These are phyloP conservation scores for Meiosimyza decipiens DNA, from an alignment of 2,888 invertebrate species.

Conservation along the genomic window DNA sequence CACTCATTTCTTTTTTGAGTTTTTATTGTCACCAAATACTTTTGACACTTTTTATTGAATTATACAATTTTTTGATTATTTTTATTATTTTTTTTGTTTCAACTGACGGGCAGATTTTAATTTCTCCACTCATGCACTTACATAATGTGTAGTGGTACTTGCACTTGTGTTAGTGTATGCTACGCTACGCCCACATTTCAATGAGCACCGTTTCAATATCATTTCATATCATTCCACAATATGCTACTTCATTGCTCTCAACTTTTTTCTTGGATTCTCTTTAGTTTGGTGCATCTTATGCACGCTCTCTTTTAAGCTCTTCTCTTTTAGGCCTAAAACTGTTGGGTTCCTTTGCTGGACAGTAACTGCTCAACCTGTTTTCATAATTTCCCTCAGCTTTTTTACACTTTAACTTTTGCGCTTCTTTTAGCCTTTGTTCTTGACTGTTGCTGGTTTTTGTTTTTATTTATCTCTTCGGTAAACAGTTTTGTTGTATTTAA, in stretches of 20 bases:
- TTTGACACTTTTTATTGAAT: constrained; percentile 20
- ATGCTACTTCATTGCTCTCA: not conserved
- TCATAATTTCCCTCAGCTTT: constrained; percentile 1
- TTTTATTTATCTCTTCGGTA: constrained; percentile 9
- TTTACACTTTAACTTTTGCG: constrained; percentile 26
- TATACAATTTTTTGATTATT: constrained; percentile 10
- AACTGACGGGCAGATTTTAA: not conserved
- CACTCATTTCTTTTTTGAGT: constrained; percentile 8
- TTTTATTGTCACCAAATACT: not conserved
- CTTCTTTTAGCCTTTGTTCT: constrained; percentile 33
- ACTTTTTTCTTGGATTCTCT: not conserved
- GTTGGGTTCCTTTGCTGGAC: constrained; percentile 12
- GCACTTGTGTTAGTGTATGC: not conserved
- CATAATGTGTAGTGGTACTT: not conserved
- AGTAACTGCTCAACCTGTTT: constrained; percentile 4
- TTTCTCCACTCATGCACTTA: too few relatives aligned
- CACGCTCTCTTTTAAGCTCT: constrained; percentile 29
- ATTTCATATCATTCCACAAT: not conserved
- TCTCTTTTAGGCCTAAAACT: constrained; percentile 30
- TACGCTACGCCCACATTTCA: not conserved
- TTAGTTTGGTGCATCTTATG: not conserved
- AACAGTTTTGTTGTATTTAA: constrained; percentile 1
- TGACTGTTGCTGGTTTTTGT: constrained; percentile 27
- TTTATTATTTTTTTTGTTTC: constrained; percentile 11
- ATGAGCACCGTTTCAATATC: constrained; percentile 18